A percentile compares a stretch with the other conserved stretches of the same genome.
phyloP scores from a whole-genome alignment of 2,888 invertebrate species.

The Dione juno region DNA sequence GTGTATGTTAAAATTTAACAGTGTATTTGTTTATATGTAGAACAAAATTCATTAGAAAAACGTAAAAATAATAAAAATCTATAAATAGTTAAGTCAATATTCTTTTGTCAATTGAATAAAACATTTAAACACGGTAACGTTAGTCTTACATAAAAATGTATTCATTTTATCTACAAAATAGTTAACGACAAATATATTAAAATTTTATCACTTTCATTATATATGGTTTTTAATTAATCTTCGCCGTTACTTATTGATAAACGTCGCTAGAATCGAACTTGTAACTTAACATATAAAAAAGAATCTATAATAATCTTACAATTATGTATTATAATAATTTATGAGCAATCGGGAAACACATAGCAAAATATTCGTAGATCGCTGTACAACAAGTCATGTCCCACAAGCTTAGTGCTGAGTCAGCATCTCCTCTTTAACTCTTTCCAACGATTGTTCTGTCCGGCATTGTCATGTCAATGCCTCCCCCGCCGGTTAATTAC shows the following conservation, averaged over 20 bases:
- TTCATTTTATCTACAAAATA: constrained; percentile 1
- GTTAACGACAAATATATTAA: background rate
- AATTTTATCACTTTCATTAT: background rate
- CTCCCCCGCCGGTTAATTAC: constrained; percentile 73
- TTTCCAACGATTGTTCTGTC: constrained; percentile 78
- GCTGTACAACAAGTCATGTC: constrained; percentile 61
- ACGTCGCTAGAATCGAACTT: background rate
- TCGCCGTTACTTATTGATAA: background rate
- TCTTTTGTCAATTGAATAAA: background rate
- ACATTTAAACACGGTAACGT: background rate
- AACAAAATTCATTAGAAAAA: background rate
- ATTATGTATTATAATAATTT: background rate
- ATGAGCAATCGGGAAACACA: background rate
- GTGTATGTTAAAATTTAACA: background rate
- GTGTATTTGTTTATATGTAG: too few relatives aligned
- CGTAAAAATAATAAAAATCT: background rate
- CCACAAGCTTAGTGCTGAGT: constrained; percentile 73
- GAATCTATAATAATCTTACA: too few relatives aligned
- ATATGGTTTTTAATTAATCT: background rate
- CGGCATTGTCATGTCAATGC: constrained; percentile 79
- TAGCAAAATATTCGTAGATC: constrained; percentile 43
- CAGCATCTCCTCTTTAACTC: constrained; percentile 79
- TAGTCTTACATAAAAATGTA: background rate
- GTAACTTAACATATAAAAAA: background rate
- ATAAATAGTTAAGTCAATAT: background rate